Conservation (phyloP, 2,797 vertebrate species). For the Leptoclinus maculatus region DNA sequence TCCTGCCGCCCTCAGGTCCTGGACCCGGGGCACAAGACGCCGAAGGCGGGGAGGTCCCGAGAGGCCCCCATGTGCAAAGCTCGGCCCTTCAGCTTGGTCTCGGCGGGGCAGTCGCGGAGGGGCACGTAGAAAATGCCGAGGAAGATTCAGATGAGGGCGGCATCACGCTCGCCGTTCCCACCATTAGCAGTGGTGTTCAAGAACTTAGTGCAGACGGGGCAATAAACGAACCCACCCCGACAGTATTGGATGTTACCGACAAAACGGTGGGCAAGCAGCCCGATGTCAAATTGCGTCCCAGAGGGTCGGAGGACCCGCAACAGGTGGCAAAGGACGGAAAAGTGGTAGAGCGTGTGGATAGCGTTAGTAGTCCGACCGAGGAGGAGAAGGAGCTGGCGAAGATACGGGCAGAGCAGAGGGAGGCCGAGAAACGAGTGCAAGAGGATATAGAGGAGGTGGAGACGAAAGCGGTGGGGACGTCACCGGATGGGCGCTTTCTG, state of each 20-base stretch:
- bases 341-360: conserved; percentile 61
- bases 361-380: conserved; percentile 61
- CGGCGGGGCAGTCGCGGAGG: conserved; percentile 37
- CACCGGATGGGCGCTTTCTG: conserved; percentile 95
- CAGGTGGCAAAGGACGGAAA: conserved; percentile 53
- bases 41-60: conserved; percentile 40
- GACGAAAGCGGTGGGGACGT: conserved; percentile 97
- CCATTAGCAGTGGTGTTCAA: conserved; percentile 16
- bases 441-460: conserved; percentile 96
- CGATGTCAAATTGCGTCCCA: conserved; percentile 14
- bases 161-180: conserved; percentile 6
- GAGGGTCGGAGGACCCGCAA: conserved; percentile 25
- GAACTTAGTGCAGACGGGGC: conserved; percentile 31
- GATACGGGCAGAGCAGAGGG: conserved; percentile 80
- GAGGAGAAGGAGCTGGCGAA: conserved; percentile 79
- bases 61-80: conserved; percentile 48
- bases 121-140: conserved; percentile 20
- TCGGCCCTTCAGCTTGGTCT: conserved; percentile 53
- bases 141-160: conserved; percentile 2
- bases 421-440: conserved; percentile 83
- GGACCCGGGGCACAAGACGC: conserved; percentile 22
- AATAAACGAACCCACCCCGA: conserved; percentile 56
- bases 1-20: conserved; percentile 24
- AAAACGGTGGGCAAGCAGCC: conserved; percentile 32
- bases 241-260: conserved; percentile 65